Conservation (phyloP, 2,113 vertebrate genomes). For the Otocyon megalotis region DNA sequence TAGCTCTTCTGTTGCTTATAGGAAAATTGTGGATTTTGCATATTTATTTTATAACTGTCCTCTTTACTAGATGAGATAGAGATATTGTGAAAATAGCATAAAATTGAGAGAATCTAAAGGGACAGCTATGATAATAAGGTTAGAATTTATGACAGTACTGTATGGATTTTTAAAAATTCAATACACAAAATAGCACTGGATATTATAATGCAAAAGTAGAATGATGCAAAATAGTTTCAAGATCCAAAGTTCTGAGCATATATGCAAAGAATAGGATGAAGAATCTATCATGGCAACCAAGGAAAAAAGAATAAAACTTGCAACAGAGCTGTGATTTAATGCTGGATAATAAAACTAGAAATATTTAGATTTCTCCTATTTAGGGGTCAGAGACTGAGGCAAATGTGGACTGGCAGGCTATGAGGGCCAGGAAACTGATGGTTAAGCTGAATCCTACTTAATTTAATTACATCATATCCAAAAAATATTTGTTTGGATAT, state of each 20-base stretch:
- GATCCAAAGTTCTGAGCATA: background rate
- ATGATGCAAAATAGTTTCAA: background rate
- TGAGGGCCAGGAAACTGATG: background rate
- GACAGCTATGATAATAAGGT: background rate
- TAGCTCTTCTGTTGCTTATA: background rate
- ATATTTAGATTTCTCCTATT: background rate
- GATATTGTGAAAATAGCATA: background rate
- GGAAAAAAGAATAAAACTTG: constrained; percentile 8
- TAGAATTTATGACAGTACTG: background rate
- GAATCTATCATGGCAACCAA: background rate
- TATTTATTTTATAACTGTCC: background rate
- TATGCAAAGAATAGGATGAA: background rate
- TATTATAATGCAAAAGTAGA: constrained; percentile 38
- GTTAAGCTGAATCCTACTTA: constrained; percentile 1
- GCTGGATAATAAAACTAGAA: background rate
- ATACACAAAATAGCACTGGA: background rate
- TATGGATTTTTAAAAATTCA: constrained; percentile 17
- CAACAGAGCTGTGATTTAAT: background rate
- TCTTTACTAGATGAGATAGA: background rate
- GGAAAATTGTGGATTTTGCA: background rate
- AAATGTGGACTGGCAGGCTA: background rate
- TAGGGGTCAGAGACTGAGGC: background rate
- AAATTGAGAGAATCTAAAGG: background rate
- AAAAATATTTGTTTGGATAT: no score
- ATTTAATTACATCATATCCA: background rate